A percentile compares a stretch with the other conserved stretches of the same genome.
Evolutionary conservation across 2,113 vertebrate genomes (phyloP).

Genomic region (Astatotilapia flaviijosephi): DNA sequence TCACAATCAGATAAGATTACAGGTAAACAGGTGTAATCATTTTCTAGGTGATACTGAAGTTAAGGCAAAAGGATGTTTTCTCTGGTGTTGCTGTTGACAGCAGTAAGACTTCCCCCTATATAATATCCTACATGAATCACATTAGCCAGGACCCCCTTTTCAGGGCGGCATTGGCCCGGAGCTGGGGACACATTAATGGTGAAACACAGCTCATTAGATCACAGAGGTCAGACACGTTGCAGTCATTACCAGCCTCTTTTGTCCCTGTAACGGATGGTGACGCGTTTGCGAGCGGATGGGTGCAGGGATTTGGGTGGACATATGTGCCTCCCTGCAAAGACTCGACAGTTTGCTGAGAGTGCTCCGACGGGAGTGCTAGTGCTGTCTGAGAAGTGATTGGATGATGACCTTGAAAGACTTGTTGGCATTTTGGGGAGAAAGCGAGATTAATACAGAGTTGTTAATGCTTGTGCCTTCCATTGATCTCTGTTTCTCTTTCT

Average conservation of each 20-base stretch:
- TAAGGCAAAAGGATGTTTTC: not conserved
- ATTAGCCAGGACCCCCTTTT: slow-evolving; percentile 55
- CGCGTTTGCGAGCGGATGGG: not conserved
- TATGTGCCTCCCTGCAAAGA: not conserved
- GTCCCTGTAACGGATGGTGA: slow-evolving; percentile 47
- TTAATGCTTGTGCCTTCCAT: slow-evolving; percentile 33
- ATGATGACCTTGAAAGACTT: slow-evolving; percentile 44
- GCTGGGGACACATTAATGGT: slow-evolving; percentile 46
- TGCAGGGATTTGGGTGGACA: not conserved
- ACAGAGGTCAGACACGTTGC: slow-evolving; percentile 50
- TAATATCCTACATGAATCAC: slow-evolving; percentile 49
- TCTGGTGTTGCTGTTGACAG: slow-evolving; percentile 33
- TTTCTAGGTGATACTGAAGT: not conserved
- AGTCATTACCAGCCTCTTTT: slow-evolving; percentile 25
- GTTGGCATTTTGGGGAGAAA: slow-evolving; percentile 31
- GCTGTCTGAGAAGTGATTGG: slow-evolving; percentile 37
- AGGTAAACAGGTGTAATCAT: not conserved
- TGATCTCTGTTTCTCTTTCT: slow-evolving; percentile 31
- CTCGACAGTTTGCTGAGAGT: not conserved
- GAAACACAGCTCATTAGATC: slow-evolving; percentile 60
- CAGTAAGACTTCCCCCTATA: not conserved
- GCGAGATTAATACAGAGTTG: slow-evolving; percentile 50
- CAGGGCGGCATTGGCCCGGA: slow-evolving; percentile 46
- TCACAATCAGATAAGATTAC: not conserved
- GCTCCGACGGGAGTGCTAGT: slow-evolving; percentile 16